These are phyloP conservation scores for Diachasmimorpha longicaudata DNA, from an alignment of 1,140 invertebrate genomes.

Conservation along the genomic window DNA sequence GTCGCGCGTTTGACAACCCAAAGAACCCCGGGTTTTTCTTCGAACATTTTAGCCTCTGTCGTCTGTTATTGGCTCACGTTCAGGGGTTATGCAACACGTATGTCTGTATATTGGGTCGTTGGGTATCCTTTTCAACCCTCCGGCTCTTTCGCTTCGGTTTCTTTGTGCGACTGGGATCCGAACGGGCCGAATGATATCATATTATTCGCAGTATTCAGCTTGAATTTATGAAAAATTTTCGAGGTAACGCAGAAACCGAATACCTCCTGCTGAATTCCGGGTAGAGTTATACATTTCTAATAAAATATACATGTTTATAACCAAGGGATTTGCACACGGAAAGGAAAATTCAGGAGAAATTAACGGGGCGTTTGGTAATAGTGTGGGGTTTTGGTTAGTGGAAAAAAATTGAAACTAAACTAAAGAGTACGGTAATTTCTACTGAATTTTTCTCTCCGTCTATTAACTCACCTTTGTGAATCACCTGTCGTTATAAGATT, in stretches of 20 bases:
- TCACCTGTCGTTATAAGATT: neutral
- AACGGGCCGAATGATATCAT: neutral
- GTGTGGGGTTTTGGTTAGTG: too few relatives aligned
- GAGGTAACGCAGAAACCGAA: neutral
- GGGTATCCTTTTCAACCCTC: neutral
- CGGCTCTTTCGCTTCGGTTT: neutral
- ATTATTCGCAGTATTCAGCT: neutral
- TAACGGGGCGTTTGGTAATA: too few relatives aligned
- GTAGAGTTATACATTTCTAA: neutral
- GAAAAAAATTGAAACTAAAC: too few relatives aligned
- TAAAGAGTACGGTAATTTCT: too few relatives aligned
- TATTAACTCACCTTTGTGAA: too few relatives aligned
- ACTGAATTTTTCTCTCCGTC: too few relatives aligned
- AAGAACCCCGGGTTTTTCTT: too few relatives aligned
- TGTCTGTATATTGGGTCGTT: neutral
- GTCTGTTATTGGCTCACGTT: neutral
- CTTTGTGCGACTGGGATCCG: neutral
- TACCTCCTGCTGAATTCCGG: neutral
- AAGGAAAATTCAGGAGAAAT: too few relatives aligned
- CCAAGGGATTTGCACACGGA: too few relatives aligned
- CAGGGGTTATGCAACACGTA: neutral
- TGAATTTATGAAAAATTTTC: neutral
- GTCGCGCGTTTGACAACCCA: too few relatives aligned
- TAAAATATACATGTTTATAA: too few relatives aligned
- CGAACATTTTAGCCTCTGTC: too few relatives aligned